Conservation (phyloP, 2,797 vertebrate genomes). For the Pipistrellus pygmaeus region DNA sequence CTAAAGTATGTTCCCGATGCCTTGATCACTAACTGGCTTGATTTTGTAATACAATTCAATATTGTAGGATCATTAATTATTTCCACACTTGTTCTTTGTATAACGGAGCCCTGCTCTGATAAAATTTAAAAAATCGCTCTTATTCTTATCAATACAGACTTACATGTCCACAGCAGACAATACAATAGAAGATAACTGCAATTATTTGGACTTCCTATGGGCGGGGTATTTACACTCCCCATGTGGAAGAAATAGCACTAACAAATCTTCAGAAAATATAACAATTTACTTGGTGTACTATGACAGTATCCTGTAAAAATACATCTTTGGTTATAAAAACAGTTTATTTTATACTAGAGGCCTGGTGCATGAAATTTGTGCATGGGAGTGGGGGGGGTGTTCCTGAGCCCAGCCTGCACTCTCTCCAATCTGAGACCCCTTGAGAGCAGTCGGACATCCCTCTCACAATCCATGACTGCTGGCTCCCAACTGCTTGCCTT, state of each 20-base stretch:
- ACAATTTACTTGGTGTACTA: neutral
- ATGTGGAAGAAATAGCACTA: neutral
- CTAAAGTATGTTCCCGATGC: neutral
- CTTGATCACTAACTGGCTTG: neutral
- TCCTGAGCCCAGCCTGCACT: too few species aligned
- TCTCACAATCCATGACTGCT: too few species aligned
- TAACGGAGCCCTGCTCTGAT: neutral
- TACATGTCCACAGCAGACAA: neutral
- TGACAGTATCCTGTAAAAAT: neutral
- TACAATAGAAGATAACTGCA: neutral
- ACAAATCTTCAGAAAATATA: neutral
- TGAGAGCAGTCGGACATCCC: too few species aligned
- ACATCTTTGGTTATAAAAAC: neutral
- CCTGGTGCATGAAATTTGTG: too few species aligned
- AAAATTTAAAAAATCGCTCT: constrained; percentile 47
- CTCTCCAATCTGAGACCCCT: too few species aligned
- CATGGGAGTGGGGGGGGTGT: too few species aligned
- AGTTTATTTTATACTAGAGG: neutral
- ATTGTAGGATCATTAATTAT: neutral
- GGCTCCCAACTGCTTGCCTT: too few species aligned
- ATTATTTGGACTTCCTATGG: neutral
- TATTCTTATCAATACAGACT: neutral
- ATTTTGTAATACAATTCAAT: neutral
- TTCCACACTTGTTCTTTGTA: neutral
- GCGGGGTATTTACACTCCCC: neutral